Percentiles rank a stretch among this genome's conserved stretches.
Conservation (phyloP, 2,888 invertebrate species). For the Caenorhabditis zanzibari region DNA sequence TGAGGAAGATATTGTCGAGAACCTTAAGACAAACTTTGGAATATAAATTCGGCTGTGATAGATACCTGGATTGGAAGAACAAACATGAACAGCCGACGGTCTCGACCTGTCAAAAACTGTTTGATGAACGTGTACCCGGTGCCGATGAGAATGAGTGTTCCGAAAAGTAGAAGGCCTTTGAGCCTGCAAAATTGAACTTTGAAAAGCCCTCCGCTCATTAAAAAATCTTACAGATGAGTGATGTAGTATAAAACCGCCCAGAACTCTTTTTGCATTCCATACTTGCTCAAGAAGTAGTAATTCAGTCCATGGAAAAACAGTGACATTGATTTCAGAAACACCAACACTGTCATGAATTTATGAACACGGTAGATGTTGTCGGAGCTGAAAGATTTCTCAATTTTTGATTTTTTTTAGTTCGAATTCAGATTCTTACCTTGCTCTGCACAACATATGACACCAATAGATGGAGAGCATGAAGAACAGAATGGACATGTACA, state of each 20-base stretch:
- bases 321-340: conserved; percentile 90
- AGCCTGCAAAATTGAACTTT: conserved; percentile 87
- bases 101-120: conserved; percentile 95
- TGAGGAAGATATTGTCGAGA: conserved; percentile 96
- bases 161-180: conserved; percentile 94
- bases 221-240: conserved; percentile 91
- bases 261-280: conserved; percentile 95
- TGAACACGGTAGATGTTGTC: conserved; percentile 92
- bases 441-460: conserved; percentile 91
- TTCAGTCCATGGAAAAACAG: conserved; percentile 93
- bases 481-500: conserved; percentile 93
- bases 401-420: background rate
- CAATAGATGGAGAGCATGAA: conserved; percentile 93
- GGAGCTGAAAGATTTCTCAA: conserved; percentile 84
- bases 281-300: conserved; percentile 92
- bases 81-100: conserved; percentile 97
- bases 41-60: background rate
- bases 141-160: conserved; percentile 96
- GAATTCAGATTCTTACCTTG: conserved; percentile 79
- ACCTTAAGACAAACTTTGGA: conserved; percentile 87
- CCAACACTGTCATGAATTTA: conserved; percentile 95
- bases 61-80: conserved; percentile 95
- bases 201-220: background rate
- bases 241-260: conserved; percentile 99
- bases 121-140: conserved; percentile 99